A percentile compares a stretch with the other conserved stretches of the same genome.
These are phyloP conservation scores for Acheta domesticus DNA, from an alignment of 2,888 invertebrate species.

Conservation along the genomic window DNA sequence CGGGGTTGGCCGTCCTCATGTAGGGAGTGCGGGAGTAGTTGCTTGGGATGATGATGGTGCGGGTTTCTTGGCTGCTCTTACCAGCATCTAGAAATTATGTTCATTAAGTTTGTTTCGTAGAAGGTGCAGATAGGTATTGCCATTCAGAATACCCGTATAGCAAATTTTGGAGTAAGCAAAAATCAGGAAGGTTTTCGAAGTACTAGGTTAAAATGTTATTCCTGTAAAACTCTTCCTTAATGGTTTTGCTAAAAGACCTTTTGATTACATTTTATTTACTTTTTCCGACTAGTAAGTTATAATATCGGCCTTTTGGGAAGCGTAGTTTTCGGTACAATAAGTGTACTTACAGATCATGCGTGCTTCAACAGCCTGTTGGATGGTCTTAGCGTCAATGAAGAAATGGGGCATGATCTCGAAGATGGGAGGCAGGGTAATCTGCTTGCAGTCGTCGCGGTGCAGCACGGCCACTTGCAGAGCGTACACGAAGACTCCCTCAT, in stretches of 20 bases:
- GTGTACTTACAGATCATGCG: conserved; percentile 25
- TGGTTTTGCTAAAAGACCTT: too few relatives aligned
- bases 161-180: too few relatives aligned
- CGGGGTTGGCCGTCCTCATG: conserved; percentile 29
- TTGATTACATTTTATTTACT: too few relatives aligned
- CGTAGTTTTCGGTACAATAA: too few relatives aligned
- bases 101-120: too few relatives aligned
- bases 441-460: conserved; percentile 57
- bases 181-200: too few relatives aligned
- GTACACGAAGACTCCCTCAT: conserved; percentile 64
- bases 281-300: too few relatives aligned
- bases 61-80: conserved; percentile 44
- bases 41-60: conserved; percentile 57
- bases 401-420: conserved; percentile 65
- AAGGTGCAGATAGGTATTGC: too few relatives aligned
- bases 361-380: conserved; percentile 50
- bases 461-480: conserved; percentile 57
- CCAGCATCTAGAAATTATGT: background rate
- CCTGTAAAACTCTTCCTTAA: too few relatives aligned
- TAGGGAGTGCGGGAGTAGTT: conserved; percentile 59
- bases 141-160: too few relatives aligned
- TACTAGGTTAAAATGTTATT: too few relatives aligned
- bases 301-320: too few relatives aligned
- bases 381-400: conserved; percentile 59
- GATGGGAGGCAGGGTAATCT: conserved; percentile 61